Evolutionary conservation across 2,797 vertebrate species (phyloP).

Genomic region (Bufotes viridis): DNA sequence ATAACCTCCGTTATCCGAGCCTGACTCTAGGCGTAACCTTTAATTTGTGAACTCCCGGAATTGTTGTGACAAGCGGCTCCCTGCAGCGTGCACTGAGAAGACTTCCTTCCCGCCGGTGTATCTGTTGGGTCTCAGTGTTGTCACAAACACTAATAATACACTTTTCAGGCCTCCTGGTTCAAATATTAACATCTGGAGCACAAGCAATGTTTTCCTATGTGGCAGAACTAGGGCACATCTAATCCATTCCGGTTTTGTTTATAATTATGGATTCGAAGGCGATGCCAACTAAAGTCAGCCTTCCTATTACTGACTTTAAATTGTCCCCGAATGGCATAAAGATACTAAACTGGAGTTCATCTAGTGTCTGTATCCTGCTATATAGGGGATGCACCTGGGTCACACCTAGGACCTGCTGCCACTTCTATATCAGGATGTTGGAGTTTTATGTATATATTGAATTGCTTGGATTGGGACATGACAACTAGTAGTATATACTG

Average conservation of each 20-base stretch:
- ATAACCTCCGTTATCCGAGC: constrained; percentile 45
- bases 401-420: too few species aligned
- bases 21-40: constrained; percentile 55
- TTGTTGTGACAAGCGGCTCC: constrained; percentile 52
- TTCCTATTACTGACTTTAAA: constrained; percentile 33
- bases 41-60: constrained; percentile 52
- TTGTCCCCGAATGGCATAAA: neutral
- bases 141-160: constrained; percentile 59
- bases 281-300: constrained; percentile 30
- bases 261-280: constrained; percentile 37
- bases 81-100: constrained; percentile 41
- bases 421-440: too few species aligned
- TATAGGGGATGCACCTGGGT: neutral
- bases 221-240: constrained; percentile 57
- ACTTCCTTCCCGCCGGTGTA: constrained; percentile 39
- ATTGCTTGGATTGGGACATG: too few species aligned
- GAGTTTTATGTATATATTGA: too few species aligned
- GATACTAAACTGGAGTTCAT: neutral
- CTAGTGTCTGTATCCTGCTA: neutral
- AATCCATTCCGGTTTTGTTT: constrained; percentile 34
- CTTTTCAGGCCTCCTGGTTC: constrained; percentile 50
- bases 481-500: too few species aligned
- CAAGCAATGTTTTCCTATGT: constrained; percentile 44
- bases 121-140: constrained; percentile 51
- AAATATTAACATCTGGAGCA: constrained; percentile 55